Evolutionary conservation across 2,888 invertebrate genomes (phyloP).

Genomic region (Drosophila mercatorum): DNA sequence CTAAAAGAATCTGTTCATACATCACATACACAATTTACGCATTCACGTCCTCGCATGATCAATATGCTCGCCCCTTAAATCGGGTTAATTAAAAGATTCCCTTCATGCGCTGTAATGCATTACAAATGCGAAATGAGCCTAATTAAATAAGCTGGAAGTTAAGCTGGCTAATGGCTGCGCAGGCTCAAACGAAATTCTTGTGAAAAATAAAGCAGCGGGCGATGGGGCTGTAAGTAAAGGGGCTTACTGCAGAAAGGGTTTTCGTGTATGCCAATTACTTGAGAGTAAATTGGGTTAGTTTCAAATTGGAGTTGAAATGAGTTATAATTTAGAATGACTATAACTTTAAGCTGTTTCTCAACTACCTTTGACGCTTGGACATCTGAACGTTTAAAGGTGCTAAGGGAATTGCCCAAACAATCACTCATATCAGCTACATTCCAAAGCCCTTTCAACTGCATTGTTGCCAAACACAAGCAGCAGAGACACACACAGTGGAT

Average conservation of each 20-base stretch:
- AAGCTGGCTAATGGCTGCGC: background rate
- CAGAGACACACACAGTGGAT: constrained; percentile 10
- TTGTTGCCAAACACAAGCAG: background rate
- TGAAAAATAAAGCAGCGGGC: background rate
- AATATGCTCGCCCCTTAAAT: background rate
- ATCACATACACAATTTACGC: background rate
- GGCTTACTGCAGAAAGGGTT: background rate
- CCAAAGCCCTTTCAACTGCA: constrained; percentile 5
- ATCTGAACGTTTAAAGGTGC: background rate
- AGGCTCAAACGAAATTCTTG: background rate
- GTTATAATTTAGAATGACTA: too few relatives aligned
- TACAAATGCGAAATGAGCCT: constrained; percentile 5
- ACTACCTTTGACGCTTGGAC: background rate
- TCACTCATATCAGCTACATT: constrained; percentile 21
- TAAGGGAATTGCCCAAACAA: constrained; percentile 3
- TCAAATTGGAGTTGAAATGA: background rate
- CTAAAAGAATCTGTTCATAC: too few relatives aligned
- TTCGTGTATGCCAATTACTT: background rate
- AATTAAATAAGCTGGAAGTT: constrained; percentile 12
- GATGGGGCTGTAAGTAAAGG: background rate
- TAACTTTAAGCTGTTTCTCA: too few relatives aligned
- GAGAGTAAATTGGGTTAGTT: background rate
- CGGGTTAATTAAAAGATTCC: too few relatives aligned
- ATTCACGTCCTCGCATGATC: background rate
- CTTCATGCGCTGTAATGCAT: background rate